These are phyloP conservation scores for Bombus pascuorum DNA, from an alignment of 1,140 invertebrate species.

Conservation along the genomic window DNA sequence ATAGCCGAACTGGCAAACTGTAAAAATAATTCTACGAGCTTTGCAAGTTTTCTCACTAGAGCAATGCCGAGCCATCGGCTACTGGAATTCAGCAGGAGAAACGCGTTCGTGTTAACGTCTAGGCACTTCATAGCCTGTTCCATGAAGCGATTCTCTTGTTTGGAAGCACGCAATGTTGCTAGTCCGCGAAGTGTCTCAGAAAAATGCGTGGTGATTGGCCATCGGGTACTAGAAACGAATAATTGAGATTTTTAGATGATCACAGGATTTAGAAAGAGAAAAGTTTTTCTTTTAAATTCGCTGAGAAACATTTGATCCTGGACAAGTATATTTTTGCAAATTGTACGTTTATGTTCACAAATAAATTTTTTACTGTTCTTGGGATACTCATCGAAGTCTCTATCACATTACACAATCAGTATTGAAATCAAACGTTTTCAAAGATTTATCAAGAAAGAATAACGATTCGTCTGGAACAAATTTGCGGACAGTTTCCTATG, in stretches of 20 bases:
- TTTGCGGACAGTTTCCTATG: too few species aligned
- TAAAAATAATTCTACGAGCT: not conserved
- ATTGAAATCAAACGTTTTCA: too few species aligned
- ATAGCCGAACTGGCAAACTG: not conserved
- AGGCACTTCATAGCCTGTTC: conserved; percentile 86
- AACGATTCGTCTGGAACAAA: not conserved
- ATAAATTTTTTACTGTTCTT: too few species aligned
- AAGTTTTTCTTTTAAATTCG: not conserved
- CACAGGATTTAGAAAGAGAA: not conserved
- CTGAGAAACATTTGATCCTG: not conserved
- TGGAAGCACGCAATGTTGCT: conserved; percentile 87
- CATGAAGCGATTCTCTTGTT: conserved; percentile 86
- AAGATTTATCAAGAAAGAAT: not conserved
- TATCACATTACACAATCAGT: too few species aligned
- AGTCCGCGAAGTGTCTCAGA: conserved; percentile 88
- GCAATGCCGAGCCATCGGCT: conserved; percentile 92
- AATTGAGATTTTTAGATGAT: not conserved
- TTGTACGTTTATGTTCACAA: too few species aligned
- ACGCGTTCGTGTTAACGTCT: conserved; percentile 89
- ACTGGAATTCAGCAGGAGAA: conserved; percentile 90
- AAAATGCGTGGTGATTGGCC: conserved; percentile 88
- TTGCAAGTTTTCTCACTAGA: conserved; percentile 83
- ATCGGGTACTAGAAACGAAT: conserved; percentile 83
- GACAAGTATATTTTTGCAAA: too few species aligned
- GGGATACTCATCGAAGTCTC: too few species aligned